Evolutionary conservation across 2,113 vertebrate species (phyloP).

Genomic region (Osmerus eperlanus): DNA sequence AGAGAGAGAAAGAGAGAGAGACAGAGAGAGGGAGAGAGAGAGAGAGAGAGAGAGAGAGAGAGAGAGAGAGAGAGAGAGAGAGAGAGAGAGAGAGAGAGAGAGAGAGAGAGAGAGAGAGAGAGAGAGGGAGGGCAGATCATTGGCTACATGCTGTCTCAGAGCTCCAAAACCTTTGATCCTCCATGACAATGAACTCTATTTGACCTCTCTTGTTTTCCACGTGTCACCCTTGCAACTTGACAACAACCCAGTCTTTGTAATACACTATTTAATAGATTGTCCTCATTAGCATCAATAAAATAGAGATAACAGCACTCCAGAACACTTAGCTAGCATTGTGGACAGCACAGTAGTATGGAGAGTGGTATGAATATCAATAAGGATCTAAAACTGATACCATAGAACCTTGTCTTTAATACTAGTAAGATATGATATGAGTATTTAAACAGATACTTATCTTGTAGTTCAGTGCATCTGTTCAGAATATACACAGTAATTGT

Average conservation of each 20-base stretch:
- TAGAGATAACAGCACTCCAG: no score
- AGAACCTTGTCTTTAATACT: no score
- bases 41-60: slow-evolving; percentile 23
- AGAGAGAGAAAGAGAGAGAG: not conserved
- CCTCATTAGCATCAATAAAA: not conserved
- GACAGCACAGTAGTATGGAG: no score
- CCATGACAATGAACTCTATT: slow-evolving; percentile 45
- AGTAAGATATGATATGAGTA: no score
- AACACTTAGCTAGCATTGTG: no score
- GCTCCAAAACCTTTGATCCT: slow-evolving; percentile 55
- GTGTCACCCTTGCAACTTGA: slow-evolving; percentile 26
- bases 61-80: slow-evolving; percentile 16
- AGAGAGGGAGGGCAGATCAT: slow-evolving; percentile 45
- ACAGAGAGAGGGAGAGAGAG: slow-evolving; percentile 15
- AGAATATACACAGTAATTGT: no score
- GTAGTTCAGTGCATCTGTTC: no score
- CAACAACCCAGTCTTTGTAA: slow-evolving; percentile 28
- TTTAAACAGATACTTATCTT: no score
- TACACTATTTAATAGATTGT: not conserved
- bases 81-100: slow-evolving; percentile 15
- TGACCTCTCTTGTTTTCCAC: slow-evolving; percentile 49
- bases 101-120: slow-evolving; percentile 54
- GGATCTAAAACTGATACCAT: no score
- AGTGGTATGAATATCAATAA: no score
- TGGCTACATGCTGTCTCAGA: slow-evolving; percentile 61